Conservation (phyloP, 2,888 invertebrate species). For the Orgyia antiqua region DNA sequence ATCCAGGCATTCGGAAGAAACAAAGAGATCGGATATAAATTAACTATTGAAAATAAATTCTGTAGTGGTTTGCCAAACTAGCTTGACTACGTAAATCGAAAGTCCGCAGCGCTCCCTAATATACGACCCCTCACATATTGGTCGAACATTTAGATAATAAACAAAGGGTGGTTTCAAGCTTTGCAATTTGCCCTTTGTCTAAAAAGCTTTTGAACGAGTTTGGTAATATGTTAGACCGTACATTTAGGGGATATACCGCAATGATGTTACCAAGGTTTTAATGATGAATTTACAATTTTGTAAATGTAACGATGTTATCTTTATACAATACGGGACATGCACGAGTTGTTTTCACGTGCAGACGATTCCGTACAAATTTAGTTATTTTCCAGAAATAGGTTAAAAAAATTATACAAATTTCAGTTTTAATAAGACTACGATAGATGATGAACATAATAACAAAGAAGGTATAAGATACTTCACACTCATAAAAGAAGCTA, state of each 20-base stretch:
- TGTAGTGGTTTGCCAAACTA: slow-evolving; percentile 15
- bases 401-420: no score
- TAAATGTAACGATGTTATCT: not conserved
- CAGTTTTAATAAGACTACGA: no score
- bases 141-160: slow-evolving; percentile 32
- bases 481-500: no score
- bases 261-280: not conserved
- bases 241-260: slow-evolving; percentile 3
- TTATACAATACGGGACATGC: no score
- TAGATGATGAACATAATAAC: no score
- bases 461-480: no score
- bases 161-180: slow-evolving; percentile 20
- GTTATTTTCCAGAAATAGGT: no score
- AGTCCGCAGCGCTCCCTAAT: slow-evolving; percentile 25
- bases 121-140: slow-evolving; percentile 23
- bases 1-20: no score
- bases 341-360: no score
- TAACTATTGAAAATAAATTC: no score
- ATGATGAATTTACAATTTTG: not conserved
- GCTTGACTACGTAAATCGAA: slow-evolving; percentile 21
- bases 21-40: no score
- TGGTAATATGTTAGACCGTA: slow-evolving; percentile 14
- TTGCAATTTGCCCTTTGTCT: slow-evolving; percentile 22
- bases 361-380: no score
- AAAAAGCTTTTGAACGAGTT: slow-evolving; percentile 24